Evolutionary conservation across 2,113 vertebrate species (phyloP).

Genomic region (Bubo bubo): DNA sequence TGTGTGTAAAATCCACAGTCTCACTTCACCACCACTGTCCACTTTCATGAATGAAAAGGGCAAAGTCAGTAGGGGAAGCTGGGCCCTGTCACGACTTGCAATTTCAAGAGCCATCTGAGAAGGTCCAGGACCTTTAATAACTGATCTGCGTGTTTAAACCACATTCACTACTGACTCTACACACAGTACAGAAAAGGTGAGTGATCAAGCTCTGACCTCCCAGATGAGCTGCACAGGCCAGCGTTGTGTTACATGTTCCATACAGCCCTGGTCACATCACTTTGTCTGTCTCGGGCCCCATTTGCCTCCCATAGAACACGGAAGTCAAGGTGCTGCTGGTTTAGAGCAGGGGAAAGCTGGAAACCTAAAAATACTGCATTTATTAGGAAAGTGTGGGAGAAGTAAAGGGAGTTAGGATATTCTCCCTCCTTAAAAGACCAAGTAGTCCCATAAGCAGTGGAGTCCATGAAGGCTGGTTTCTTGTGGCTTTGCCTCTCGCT

Average conservation of each 20-base stretch:
- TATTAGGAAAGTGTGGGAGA: not conserved
- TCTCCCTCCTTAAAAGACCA: not conserved
- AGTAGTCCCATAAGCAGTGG: not conserved
- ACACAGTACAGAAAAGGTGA: not conserved
- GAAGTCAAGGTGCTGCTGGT: not conserved
- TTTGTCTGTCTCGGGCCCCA: accelerated
- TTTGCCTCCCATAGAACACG: not conserved
- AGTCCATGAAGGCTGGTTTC: not conserved
- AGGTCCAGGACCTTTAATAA: not conserved
- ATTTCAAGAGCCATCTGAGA: not conserved
- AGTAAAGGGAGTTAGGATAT: not conserved
- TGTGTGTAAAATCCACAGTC: not conserved
- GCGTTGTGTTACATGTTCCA: accelerated
- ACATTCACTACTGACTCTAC: not conserved
- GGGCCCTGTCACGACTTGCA: not conserved
- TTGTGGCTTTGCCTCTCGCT: not conserved
- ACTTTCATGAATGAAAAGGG: conserved; percentile 27
- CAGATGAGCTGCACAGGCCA: not conserved
- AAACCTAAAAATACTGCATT: not conserved
- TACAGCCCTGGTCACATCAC: not conserved
- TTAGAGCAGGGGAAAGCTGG: not conserved
- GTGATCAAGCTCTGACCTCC: not conserved
- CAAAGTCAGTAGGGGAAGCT: not conserved
- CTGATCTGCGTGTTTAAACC: not conserved
- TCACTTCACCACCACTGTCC: not conserved